These are phyloP conservation scores for Chloroceryle inda DNA, from an alignment of 2,797 vertebrate genomes.

Conservation along the genomic window DNA sequence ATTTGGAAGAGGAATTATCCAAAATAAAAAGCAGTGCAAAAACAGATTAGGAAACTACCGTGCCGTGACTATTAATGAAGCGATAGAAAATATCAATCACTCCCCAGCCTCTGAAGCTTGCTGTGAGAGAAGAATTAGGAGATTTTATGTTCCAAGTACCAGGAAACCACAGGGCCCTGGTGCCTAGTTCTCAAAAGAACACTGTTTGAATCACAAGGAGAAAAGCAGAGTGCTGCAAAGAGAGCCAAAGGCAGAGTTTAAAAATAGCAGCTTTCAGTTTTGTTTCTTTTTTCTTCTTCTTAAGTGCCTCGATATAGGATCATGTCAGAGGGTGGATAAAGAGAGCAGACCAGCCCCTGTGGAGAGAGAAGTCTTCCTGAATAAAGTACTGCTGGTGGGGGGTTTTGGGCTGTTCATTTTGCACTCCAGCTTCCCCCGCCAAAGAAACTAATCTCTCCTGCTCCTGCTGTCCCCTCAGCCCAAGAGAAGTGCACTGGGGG, in stretches of 20 bases:
- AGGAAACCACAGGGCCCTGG: slow-evolving; percentile 53
- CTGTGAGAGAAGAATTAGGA: slow-evolving; percentile 54
- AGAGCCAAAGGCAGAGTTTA: slow-evolving; percentile 36
- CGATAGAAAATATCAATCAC: slow-evolving; percentile 53
- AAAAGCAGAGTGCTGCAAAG: slow-evolving; percentile 3
- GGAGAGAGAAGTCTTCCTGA: slow-evolving; percentile 11
- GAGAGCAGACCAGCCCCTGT: slow-evolving; percentile 31
- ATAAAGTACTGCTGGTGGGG: background rate
- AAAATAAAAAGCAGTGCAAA: slow-evolving; percentile 41
- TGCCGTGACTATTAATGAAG: slow-evolving; percentile 35
- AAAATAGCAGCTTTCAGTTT: slow-evolving; percentile 62
- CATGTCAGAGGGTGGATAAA: slow-evolving; percentile 31
- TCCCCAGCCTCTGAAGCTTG: slow-evolving; percentile 53
- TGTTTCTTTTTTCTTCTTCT: slow-evolving; percentile 62
- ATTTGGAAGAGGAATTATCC: slow-evolving; percentile 16
- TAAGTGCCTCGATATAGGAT: slow-evolving; percentile 49
- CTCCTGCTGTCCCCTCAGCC: background rate
- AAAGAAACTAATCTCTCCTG: background rate
- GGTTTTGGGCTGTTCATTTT: background rate
- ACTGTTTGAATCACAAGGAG: slow-evolving; percentile 41
- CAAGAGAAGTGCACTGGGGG: background rate
- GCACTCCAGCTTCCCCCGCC: background rate
- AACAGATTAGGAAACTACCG: slow-evolving; percentile 62
- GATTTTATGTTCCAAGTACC: slow-evolving; percentile 57
- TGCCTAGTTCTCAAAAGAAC: slow-evolving; percentile 63